Evolutionary conservation across 1,140 invertebrate genomes (phyloP).

Genomic region (Sycophaga agraensis): DNA sequence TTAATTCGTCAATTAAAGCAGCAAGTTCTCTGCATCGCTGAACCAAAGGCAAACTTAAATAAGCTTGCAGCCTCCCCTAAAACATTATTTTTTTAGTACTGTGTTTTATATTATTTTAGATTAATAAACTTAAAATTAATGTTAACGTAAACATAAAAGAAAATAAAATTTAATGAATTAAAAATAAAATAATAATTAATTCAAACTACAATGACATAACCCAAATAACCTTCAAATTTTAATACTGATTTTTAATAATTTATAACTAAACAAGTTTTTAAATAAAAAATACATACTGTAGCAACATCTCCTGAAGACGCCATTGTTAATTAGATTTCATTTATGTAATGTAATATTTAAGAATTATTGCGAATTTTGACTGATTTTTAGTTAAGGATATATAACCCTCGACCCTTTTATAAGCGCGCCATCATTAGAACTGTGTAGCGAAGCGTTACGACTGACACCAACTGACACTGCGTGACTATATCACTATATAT

Average conservation of each 20-base stretch:
- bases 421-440: constrained; percentile 6
- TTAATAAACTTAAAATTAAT: no score
- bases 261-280: not conserved
- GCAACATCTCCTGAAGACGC: constrained; percentile 42
- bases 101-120: no score
- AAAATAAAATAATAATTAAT: no score
- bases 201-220: no score
- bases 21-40: constrained; percentile 63
- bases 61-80: constrained; percentile 51
- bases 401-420: constrained; percentile 3
- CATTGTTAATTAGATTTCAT: constrained; percentile 34
- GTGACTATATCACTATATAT: no score
- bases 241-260: not conserved
- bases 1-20: constrained; percentile 61
- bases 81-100: constrained; percentile 19
- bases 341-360: not conserved
- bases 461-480: no score
- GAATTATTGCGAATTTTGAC: constrained; percentile 21
- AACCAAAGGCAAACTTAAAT: constrained; percentile 50
- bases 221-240: not conserved
- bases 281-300: constrained; percentile 36
- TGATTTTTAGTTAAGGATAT: not conserved
- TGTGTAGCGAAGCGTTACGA: not conserved
- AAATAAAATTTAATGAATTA: no score
- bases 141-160: no score